A percentile compares a stretch with the other conserved stretches of the same genome.
phyloP scores from a whole-genome alignment of 1,140 invertebrate species.

The Trachymyrmex cornetzi region DNA sequence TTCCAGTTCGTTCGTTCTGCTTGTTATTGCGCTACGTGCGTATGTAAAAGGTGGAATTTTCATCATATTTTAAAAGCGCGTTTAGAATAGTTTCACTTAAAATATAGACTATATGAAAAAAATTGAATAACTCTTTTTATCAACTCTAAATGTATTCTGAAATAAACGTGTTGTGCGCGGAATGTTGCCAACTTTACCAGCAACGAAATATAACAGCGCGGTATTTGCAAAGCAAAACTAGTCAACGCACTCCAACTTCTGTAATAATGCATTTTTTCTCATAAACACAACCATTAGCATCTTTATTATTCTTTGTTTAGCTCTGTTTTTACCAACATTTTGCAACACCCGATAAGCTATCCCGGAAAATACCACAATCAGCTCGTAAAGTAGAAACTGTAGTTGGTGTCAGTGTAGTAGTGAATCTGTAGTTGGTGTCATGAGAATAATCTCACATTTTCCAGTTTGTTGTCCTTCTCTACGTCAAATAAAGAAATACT shows the following conservation, averaged over 20 bases:
- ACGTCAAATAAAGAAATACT: constrained; percentile 55
- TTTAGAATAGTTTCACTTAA: constrained; percentile 12
- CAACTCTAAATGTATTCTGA: constrained; percentile 24
- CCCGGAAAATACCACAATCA: constrained; percentile 36
- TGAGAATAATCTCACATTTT: constrained; percentile 58
- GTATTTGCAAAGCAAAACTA: constrained; percentile 23
- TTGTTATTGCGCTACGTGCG: background rate
- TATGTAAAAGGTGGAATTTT: background rate
- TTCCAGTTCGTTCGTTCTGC: background rate
- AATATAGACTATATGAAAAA: background rate
- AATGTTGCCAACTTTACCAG: background rate
- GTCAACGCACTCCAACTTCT: background rate
- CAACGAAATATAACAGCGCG: background rate
- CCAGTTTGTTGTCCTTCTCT: background rate
- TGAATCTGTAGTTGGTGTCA: constrained; percentile 2
- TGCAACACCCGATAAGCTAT: constrained; percentile 50
- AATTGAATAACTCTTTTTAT: constrained; percentile 33
- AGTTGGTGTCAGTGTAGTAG: constrained; percentile 6
- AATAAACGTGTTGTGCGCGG: background rate
- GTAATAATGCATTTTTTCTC: background rate
- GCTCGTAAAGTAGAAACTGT: constrained; percentile 39
- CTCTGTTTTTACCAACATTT: constrained; percentile 30
- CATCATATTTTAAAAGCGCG: background rate
- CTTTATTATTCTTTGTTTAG: constrained; percentile 7
- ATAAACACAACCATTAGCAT: constrained; percentile 35